Evolutionary conservation across 2,113 vertebrate genomes (phyloP).

Genomic region (Macrotis lagotis): DNA sequence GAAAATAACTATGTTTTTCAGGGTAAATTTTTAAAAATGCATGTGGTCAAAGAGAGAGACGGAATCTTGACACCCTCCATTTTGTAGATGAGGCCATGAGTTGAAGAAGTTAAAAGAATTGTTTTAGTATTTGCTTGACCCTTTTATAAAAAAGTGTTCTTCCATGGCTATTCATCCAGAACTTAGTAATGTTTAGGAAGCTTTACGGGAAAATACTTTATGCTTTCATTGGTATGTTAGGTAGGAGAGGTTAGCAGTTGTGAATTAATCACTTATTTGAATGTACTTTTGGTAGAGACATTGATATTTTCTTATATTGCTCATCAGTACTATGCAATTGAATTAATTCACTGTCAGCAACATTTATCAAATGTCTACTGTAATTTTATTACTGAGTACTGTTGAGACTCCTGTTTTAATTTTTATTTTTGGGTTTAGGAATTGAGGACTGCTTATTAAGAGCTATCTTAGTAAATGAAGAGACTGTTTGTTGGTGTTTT

Average conservation of each 20-base stretch:
- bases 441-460: not conserved
- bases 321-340: conserved; percentile 53
- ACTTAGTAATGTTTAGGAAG: conserved; percentile 2
- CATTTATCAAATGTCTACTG: conserved; percentile 37
- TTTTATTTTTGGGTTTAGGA: conserved; percentile 10
- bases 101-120: not conserved
- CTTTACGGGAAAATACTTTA: not conserved
- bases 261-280: too few relatives aligned
- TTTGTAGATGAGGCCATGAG: not conserved
- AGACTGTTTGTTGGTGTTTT: not conserved
- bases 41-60: not conserved
- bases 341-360: conserved; percentile 44
- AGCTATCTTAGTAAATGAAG: not conserved
- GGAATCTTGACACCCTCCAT: not conserved
- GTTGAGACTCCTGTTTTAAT: not conserved
- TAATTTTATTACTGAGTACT: not conserved
- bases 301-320: not conserved
- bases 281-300: conserved; percentile 22
- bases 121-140: conserved; percentile 50
- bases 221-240: not conserved
- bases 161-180: not conserved
- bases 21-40: not conserved
- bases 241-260: not conserved
- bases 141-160: conserved; percentile 3
- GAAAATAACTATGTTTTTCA: not conserved